A percentile compares a stretch with the other conserved stretches of the same genome.
These are phyloP conservation scores for Camponotus fellah DNA, from an alignment of 2,888 invertebrate species.

Conservation along the genomic window DNA sequence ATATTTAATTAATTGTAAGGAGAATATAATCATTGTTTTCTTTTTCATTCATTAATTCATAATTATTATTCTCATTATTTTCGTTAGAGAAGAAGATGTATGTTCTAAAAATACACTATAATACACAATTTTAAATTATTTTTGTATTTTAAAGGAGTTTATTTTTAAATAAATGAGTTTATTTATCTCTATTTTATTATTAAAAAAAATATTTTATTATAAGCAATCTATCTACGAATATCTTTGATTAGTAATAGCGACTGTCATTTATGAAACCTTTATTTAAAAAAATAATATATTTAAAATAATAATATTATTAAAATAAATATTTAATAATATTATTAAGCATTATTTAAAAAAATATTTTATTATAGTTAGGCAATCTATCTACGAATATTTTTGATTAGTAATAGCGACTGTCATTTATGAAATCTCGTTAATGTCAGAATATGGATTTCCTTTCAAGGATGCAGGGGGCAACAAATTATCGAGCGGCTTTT, in stretches of 20 bases:
- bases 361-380: background rate
- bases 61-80: background rate
- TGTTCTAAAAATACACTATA: background rate
- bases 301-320: too few species aligned
- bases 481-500: constrained; percentile 83
- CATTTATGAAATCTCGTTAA: constrained; percentile 76
- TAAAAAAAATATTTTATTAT: background rate
- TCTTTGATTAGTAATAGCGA: constrained; percentile 66
- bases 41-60: background rate
- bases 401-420: constrained; percentile 68
- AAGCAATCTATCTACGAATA: constrained; percentile 16
- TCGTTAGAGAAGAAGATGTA: background rate
- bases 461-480: constrained; percentile 80
- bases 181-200: constrained; percentile 11
- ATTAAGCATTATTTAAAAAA: background rate
- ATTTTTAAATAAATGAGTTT: background rate
- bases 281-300: too few species aligned
- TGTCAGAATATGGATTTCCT: constrained; percentile 77
- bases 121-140: constrained; percentile 7
- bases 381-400: constrained; percentile 28
- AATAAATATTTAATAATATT: too few species aligned
- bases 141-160: background rate
- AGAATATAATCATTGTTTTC: background rate
- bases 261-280: constrained; percentile 73
- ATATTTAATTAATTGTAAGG: background rate